Conservation (phyloP, 2,797 vertebrate species). For the Manis crassicaudata region DNA sequence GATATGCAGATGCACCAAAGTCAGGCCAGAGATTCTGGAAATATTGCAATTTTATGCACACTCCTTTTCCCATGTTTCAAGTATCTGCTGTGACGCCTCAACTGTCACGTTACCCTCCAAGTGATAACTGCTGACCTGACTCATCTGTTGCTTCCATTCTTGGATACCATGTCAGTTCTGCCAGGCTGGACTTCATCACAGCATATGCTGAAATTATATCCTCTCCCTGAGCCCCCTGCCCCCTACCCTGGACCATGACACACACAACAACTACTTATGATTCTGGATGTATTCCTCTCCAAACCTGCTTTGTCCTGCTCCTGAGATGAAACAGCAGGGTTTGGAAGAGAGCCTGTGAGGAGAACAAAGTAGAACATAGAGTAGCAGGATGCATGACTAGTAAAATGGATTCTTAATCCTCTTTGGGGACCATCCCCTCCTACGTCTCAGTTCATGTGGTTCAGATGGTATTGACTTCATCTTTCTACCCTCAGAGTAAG, state of each 20-base stretch:
- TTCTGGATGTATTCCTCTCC: background rate
- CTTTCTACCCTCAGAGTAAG: background rate
- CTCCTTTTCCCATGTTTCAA: background rate
- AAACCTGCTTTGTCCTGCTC: background rate
- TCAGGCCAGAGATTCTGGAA: too few relatives aligned
- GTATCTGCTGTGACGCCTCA: background rate
- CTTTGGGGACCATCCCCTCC: background rate
- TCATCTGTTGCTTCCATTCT: background rate
- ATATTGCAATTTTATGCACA: too few relatives aligned
- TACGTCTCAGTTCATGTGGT: background rate
- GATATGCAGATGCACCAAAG: too few relatives aligned
- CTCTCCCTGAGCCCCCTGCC: background rate
- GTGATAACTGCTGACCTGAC: background rate
- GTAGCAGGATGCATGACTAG: background rate
- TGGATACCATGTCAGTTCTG: background rate
- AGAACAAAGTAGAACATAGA: background rate
- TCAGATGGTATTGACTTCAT: background rate
- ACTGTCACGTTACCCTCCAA: background rate
- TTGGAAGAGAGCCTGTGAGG: background rate
- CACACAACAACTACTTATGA: background rate
- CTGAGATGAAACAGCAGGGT: background rate
- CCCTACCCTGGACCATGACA: background rate
- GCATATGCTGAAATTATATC: background rate
- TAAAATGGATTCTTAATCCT: background rate
- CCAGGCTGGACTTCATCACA: background rate